These are phyloP conservation scores for Drosophila mayri DNA, from an alignment of 1,140 invertebrate genomes.

Conservation along the genomic window DNA sequence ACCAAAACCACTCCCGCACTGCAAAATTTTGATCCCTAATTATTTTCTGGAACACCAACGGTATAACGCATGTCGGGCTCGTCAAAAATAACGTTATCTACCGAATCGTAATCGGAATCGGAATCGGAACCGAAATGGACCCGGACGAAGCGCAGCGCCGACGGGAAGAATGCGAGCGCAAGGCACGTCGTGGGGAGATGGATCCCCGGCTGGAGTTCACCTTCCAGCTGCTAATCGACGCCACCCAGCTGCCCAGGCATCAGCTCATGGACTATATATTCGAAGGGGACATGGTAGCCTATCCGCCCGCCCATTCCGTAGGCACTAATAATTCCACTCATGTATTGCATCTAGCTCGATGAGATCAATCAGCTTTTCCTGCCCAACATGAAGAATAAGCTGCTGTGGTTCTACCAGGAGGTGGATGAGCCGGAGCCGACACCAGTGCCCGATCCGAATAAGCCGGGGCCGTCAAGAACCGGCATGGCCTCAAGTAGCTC, in stretches of 20 bases:
- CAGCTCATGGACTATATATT: conserved; percentile 96
- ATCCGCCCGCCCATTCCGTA: not conserved
- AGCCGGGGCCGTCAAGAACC: conserved; percentile 79
- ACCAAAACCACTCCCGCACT: conserved; percentile 26
- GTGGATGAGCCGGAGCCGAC: conserved; percentile 89
- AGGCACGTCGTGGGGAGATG: conserved; percentile 94
- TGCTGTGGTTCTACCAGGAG: conserved; percentile 97
- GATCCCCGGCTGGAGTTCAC: conserved; percentile 94
- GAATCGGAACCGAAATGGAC: conserved; percentile 61
- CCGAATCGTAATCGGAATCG: conserved; percentile 1
- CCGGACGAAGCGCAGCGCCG: conserved; percentile 88
- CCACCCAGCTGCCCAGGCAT: conserved; percentile 90
- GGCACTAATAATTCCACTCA: not conserved
- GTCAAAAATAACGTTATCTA: conserved; percentile 12
- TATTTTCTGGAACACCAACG: conserved; percentile 53
- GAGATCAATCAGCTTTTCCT: conserved; percentile 95
- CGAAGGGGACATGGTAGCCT: conserved; percentile 92
- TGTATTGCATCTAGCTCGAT: conserved; percentile 87
- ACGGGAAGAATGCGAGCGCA: conserved; percentile 95
- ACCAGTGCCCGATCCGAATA: conserved; percentile 85
- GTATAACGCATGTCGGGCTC: conserved; percentile 27
- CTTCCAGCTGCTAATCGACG: conserved; percentile 94
- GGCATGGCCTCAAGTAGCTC: conserved; percentile 81
- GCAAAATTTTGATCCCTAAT: conserved; percentile 45
- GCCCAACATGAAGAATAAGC: conserved; percentile 93